Percentiles rank a stretch among this genome's conserved stretches.
These are phyloP conservation scores for Chironomus tepperi DNA, from an alignment of 1,140 invertebrate species.

Conservation along the genomic window DNA sequence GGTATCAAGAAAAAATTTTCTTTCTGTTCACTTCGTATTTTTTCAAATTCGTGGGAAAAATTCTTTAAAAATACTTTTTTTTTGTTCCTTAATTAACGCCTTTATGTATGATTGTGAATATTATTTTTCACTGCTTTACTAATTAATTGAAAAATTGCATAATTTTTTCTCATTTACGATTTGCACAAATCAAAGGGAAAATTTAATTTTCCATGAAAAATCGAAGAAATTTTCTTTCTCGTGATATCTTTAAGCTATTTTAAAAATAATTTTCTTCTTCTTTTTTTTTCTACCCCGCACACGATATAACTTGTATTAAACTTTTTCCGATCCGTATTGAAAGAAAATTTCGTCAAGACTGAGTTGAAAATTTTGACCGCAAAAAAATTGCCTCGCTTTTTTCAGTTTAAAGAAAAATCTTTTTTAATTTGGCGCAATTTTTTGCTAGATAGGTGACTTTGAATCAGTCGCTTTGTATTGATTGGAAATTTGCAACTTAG, in stretches of 20 bases:
- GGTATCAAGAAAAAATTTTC: slow-evolving; percentile 4
- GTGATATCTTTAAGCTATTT: not conserved
- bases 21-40: not conserved
- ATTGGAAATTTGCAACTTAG: no score
- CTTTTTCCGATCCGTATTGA: slow-evolving; percentile 8
- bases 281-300: not conserved
- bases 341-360: slow-evolving; percentile 10
- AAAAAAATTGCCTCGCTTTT: slow-evolving; percentile 16
- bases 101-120: not conserved
- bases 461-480: no score
- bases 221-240: not conserved
- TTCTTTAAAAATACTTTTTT: not conserved
- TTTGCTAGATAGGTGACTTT: no score
- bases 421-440: no score
- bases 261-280: not conserved
- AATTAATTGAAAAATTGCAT: not conserved
- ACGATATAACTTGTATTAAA: not conserved
- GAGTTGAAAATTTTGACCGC: slow-evolving; percentile 10
- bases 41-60: not conserved
- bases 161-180: not conserved
- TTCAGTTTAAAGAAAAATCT: not conserved
- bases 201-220: not conserved
- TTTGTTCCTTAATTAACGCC: not conserved
- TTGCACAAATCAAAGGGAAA: not conserved
- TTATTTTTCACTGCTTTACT: not conserved